These are phyloP conservation scores for Taxidea taxus DNA, from an alignment of 2,113 vertebrate genomes.

Conservation along the genomic window DNA sequence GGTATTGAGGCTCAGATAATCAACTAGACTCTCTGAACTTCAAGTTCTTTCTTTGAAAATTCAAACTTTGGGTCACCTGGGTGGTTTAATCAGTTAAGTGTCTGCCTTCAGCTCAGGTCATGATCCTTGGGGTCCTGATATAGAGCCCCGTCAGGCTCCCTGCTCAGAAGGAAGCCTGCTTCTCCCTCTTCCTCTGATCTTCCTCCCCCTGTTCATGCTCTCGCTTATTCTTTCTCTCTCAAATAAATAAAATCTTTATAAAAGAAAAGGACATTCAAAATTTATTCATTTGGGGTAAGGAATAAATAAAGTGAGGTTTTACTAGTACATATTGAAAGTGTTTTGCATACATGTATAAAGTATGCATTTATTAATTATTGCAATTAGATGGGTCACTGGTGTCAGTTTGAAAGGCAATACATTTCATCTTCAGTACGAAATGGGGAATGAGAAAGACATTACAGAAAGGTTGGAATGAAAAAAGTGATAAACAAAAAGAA, in stretches of 20 bases:
- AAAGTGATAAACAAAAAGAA: neutral
- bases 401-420: neutral
- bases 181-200: no score
- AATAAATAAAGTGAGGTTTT: neutral
- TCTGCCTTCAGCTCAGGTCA: no score
- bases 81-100: no score
- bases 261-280: neutral
- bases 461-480: neutral
- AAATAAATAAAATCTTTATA: no score
- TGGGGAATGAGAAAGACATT: neutral
- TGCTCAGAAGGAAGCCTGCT: no score
- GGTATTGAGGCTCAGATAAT: neutral
- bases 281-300: neutral
- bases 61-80: neutral
- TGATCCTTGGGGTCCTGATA: no score
- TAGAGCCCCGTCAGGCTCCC: no score
- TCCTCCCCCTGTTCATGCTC: no score
- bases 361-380: neutral
- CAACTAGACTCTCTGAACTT: neutral
- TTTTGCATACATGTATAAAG: neutral
- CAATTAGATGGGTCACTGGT: neutral
- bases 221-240: no score
- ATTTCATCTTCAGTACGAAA: neutral
- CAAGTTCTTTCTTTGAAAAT: neutral
- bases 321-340: neutral